A percentile compares a stretch with the other conserved stretches of the same genome.
Conservation (phyloP, 2,888 invertebrate species). For the Lymantria dispar region DNA sequence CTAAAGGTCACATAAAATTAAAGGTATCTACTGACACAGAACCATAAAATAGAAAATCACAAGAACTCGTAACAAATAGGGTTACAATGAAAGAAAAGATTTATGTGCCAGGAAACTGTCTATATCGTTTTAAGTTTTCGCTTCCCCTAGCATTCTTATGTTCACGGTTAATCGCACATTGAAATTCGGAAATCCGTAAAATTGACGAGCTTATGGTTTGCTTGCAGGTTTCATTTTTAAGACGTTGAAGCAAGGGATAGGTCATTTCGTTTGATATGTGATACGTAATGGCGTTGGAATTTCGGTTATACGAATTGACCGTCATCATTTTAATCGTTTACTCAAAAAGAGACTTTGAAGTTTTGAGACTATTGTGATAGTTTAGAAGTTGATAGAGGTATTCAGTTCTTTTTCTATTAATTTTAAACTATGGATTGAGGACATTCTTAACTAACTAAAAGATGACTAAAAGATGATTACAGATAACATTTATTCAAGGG, state of each 20-base stretch:
- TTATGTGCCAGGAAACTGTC: slow-evolving; percentile 43
- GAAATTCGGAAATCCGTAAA: slow-evolving; percentile 59
- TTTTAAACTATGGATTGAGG: too few relatives aligned
- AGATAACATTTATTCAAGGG: too few relatives aligned
- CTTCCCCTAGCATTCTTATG: slow-evolving; percentile 41
- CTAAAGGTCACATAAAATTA: slow-evolving; percentile 23
- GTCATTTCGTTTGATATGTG: slow-evolving; percentile 29
- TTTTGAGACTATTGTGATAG: too few relatives aligned
- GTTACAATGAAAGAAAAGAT: slow-evolving; percentile 30
- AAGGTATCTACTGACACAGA: slow-evolving; percentile 4
- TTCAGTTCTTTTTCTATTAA: too few relatives aligned
- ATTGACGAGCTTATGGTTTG: slow-evolving; percentile 48
- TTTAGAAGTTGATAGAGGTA: too few relatives aligned
- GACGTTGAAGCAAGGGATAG: slow-evolving; percentile 19
- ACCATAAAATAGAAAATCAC: slow-evolving; percentile 20
- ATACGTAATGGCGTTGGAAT: slow-evolving; percentile 20
- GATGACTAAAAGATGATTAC: too few relatives aligned
- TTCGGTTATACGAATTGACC: slow-evolving; percentile 2
- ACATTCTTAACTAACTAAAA: too few relatives aligned
- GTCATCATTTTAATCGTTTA: neutral
- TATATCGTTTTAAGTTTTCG: slow-evolving; percentile 51
- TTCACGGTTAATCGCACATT: slow-evolving; percentile 53
- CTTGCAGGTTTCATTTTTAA: slow-evolving; percentile 39
- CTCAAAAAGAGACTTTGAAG: too few relatives aligned
- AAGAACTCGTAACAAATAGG: slow-evolving; percentile 19